Evolutionary conservation across 1,140 invertebrate genomes (phyloP), one percentile per base, ranked within the genome.

Genomic region (Lordiphosa stackelbergi): DNA sequence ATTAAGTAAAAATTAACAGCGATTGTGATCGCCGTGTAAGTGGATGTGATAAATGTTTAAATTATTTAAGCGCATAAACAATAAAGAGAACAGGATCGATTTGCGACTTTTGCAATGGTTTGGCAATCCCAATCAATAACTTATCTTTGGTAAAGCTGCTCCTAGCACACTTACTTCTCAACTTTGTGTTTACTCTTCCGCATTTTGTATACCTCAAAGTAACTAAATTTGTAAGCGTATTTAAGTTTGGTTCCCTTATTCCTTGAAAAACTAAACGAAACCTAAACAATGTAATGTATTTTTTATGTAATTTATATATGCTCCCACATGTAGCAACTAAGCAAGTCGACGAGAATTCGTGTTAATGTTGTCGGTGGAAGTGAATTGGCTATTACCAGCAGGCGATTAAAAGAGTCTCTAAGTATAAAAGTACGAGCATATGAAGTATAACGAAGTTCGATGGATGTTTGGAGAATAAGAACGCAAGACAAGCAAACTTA

Each of bases 11-110:
- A 72, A 47, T 45, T 69, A 70, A 65, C 64, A 69, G 70, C 73
- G 62, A 79, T 85, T 83, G 70, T 83, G 69, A 72, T 71, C 83
- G 83, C 77, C 72, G 78, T 84, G 71, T 84, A 85, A 79, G 78
- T 86, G 78, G 78, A 86, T 86, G 84, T 86, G 84, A 86, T 85
- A 86, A 86, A 85, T 86, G 84, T 86, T 84, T 85, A 78, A 75
- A 84, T 72, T 85, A 78, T 78, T 75, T 86, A 78, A 79, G 69
- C 79, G 68, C 73, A 57, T 68, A 74, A 71, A 78, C 66, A 84
- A 74, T 64, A 73, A 71, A 58, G 42, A 61, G 40, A 42, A 43
- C 7, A 42, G 8, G 34, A 53, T 12, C 31, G 41, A 53, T 38
- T 40, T 71, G 74, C 74, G 75, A 81, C 51, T 79, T 79, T 79